Evolutionary conservation across 1,140 invertebrate species (phyloP), one percentile per base, ranked within the genome.

Genomic region (Drosophila tropicalis): DNA sequence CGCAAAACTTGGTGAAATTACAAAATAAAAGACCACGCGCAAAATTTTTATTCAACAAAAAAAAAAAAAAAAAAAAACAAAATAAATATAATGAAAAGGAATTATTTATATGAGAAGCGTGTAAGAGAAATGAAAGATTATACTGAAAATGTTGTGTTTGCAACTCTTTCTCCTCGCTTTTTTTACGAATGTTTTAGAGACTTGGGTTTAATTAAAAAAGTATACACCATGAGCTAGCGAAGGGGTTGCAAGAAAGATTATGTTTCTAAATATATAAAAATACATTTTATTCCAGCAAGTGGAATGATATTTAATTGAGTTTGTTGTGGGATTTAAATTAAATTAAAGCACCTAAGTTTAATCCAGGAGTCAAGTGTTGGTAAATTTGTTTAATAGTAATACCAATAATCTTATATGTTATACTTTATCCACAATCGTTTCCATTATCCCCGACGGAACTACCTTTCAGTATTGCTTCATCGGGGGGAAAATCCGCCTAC

Each of bases 31-130:
- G 62, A 72, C 57, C 70, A 81, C 68, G 74, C 62, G 68, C 68
- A 39, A 81, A 84, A 71, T 74, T 71, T 67, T 58, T 36, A 36
- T 36, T 10, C 34, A 36, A 36, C 15, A 47, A 6, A 29, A 29
- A 5, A 5, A 47, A 47, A 47, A 47, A 47, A 19, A 9, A 47
- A 25, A 19, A 17, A 78, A 62, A n/a, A n/a, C n/a, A n/a, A n/a
- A n/a, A n/a, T 3, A 75, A 77, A 77, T 70, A 71, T 87, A 79
- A 86, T 87, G 79, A 86, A 86, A 83, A 73, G 70, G 83, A 86
- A 86, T 86, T 86, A 86, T 87, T 87, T 79, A 87, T 87, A 86
- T 79, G 83, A 69, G 54, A 36, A 40, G 47, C 39, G 72, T 0
- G 5, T 36, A 61, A 62, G 70, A 15, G 47, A 76, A 79, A 82